Evolutionary conservation across 2,888 invertebrate species (phyloP).

Genomic region (Lagria hirta): DNA sequence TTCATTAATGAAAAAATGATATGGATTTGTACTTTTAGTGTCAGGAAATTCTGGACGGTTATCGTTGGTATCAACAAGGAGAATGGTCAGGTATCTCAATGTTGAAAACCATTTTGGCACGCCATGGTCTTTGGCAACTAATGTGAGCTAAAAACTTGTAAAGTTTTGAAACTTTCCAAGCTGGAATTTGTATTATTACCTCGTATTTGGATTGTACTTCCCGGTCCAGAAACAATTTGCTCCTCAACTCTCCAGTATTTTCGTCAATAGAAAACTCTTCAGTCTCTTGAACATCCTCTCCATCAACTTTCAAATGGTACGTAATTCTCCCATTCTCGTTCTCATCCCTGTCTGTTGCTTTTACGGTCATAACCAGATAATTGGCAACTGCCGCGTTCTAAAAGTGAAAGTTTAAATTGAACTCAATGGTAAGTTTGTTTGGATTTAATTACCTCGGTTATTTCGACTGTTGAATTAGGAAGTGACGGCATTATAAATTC

Average conservation of each 20-base stretch:
- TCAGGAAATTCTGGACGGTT: slow-evolving; percentile 76
- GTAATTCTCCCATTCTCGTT: slow-evolving; percentile 83
- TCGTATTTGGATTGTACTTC: slow-evolving; percentile 70
- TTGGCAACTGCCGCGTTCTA: slow-evolving; percentile 74
- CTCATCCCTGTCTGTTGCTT: slow-evolving; percentile 78
- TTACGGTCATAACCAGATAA: slow-evolving; percentile 77
- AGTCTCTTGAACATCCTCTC: slow-evolving; percentile 71
- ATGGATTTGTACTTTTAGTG: slow-evolving; percentile 59
- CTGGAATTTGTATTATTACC: slow-evolving; percentile 54
- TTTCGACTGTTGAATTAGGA: slow-evolving; percentile 74
- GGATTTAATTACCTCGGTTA: slow-evolving; percentile 71
- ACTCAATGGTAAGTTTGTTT: too few species aligned
- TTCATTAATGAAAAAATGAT: slow-evolving; percentile 72
- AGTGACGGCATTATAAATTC: slow-evolving; percentile 76
- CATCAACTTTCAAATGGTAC: slow-evolving; percentile 77
- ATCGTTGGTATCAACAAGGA: slow-evolving; percentile 78
- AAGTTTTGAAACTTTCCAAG: too few species aligned
- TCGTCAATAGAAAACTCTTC: slow-evolving; percentile 78
- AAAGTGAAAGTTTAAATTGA: too few species aligned
- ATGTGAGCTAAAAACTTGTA: slow-evolving; percentile 61
- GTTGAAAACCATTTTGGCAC: slow-evolving; percentile 79
- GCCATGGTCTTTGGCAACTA: slow-evolving; percentile 83
- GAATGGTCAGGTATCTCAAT: slow-evolving; percentile 71
- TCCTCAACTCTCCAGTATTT: slow-evolving; percentile 77
- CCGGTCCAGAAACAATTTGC: slow-evolving; percentile 77